phyloP scores from a whole-genome alignment of 2,888 invertebrate species.

The Ariolimax columbianus region DNA sequence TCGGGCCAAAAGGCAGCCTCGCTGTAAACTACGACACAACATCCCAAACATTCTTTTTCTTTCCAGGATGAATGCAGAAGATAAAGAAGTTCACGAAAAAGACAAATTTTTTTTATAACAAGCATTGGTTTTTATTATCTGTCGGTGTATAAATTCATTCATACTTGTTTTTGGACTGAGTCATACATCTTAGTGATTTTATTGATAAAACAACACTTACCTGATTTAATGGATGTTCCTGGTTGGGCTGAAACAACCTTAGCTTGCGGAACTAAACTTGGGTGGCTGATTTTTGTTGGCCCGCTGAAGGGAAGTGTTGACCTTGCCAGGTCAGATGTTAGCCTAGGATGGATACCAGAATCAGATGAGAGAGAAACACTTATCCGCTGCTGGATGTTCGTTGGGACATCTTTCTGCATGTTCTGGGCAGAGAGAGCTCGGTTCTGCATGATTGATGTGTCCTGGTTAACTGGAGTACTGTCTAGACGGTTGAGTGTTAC shows the following conservation, averaged over 20 bases:
- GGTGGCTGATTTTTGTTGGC: slow-evolving; percentile 36
- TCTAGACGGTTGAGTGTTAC: slow-evolving; percentile 46
- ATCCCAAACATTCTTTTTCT: too few relatives aligned
- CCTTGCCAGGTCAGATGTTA: slow-evolving; percentile 15
- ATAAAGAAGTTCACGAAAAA: too few relatives aligned
- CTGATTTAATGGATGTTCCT: slow-evolving; percentile 38
- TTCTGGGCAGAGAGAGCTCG: neutral
- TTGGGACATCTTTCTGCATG: neutral
- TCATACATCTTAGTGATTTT: too few relatives aligned
- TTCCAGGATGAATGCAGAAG: too few relatives aligned
- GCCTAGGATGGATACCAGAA: slow-evolving; percentile 10
- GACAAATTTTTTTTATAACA: too few relatives aligned
- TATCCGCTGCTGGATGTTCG: slow-evolving; percentile 32
- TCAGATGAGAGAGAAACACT: slow-evolving; percentile 37
- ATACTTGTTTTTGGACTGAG: too few relatives aligned
- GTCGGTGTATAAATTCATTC: too few relatives aligned
- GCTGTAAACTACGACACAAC: too few relatives aligned
- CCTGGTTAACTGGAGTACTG: slow-evolving; percentile 13
- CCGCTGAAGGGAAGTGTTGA: slow-evolving; percentile 26
- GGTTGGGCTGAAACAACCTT: slow-evolving; percentile 52
- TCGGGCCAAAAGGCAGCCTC: too few relatives aligned
- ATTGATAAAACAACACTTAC: slow-evolving; percentile 25
- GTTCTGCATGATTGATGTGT: slow-evolving; percentile 7
- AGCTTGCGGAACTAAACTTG: slow-evolving; percentile 43
- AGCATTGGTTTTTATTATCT: too few relatives aligned